A percentile compares a stretch with the other conserved stretches of the same genome.
Conservation (phyloP, 2,888 invertebrate species). For the Eudemis profundana region DNA sequence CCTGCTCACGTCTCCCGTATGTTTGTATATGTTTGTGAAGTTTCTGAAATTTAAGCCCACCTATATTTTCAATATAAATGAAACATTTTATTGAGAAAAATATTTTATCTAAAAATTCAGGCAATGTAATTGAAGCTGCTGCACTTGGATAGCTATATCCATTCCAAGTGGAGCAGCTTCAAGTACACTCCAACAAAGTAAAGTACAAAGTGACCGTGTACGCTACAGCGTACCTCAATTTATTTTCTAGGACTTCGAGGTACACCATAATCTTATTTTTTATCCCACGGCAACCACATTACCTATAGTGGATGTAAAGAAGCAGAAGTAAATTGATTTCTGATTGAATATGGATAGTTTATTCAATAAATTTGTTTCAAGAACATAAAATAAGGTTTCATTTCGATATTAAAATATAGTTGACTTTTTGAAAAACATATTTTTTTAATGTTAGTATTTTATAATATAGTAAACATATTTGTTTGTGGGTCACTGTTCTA, state of each 20-base stretch:
- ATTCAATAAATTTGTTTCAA: neutral
- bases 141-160: too few relatives aligned
- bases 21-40: too few relatives aligned
- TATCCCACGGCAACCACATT: constrained; percentile 7
- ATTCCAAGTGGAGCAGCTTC: neutral
- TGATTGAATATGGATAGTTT: neutral
- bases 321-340: constrained; percentile 9
- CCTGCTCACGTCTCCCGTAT: too few relatives aligned
- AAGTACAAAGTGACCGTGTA: constrained; percentile 8
- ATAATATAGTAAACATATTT: too few relatives aligned
- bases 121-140: too few relatives aligned
- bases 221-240: constrained; percentile 7
- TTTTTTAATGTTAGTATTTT: too few relatives aligned
- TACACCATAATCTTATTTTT: constrained; percentile 21
- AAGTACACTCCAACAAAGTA: neutral
- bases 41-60: too few relatives aligned
- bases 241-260: constrained; percentile 1
- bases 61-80: too few relatives aligned
- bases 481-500: neutral
- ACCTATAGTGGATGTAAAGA: constrained; percentile 7
- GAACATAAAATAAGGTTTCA: neutral
- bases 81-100: too few relatives aligned
- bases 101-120: too few relatives aligned
- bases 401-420: neutral
- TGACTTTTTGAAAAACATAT: neutral